Base-by-base conservation (phyloP, 2,113 vertebrate genomes). In the Guaruba guarouba region DNA sequence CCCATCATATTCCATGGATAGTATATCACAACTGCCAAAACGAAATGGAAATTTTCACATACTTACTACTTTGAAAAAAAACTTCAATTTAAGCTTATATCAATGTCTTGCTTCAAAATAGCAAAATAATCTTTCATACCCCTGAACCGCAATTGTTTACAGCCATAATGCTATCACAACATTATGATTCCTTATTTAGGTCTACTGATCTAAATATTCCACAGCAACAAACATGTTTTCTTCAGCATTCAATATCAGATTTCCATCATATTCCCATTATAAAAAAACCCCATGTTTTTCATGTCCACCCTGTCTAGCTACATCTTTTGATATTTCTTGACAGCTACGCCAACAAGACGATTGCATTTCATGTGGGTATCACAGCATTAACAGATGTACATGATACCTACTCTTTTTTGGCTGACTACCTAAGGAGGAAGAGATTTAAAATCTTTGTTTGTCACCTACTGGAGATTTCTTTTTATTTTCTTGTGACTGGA, bases 251-350 rank as follows among this genome's bases (percentile, higher is more conserved):
- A 46, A 4, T 24, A 92, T 31, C 39, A 82, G 23, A 44, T 80
- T 86, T 37, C 29, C 24, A 79, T 17, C 35, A 31, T 9, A 67
- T 13, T 70, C 11, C 13, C 59, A 17, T 31, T n/a, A 79, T 3
- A 39, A 82, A 77, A 52, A 52, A 25, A 5, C 0, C 4, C 11
- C 1, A 0, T 27, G 27, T 49, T 78, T 88, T 89, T 75, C 51
- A 35, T 69, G 19, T 43, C 20, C 14, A 62, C 6, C 5, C 33
- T 52, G 9, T 35, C 48, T 11, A 61, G 55, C 11, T 91, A 44
- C 24, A 71, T 48, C 44, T 35, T 10, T 8, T 52, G 48, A 76
- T 37, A 35, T 52, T 31, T 27, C 43, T 3, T 54, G 37, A 81
- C 33, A 81, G 46, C 51, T 10, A 31, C 6, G 23, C 17, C 82